Conservation (phyloP, 2,797 vertebrate genomes). For the Oceanodroma leucorhoa region DNA sequence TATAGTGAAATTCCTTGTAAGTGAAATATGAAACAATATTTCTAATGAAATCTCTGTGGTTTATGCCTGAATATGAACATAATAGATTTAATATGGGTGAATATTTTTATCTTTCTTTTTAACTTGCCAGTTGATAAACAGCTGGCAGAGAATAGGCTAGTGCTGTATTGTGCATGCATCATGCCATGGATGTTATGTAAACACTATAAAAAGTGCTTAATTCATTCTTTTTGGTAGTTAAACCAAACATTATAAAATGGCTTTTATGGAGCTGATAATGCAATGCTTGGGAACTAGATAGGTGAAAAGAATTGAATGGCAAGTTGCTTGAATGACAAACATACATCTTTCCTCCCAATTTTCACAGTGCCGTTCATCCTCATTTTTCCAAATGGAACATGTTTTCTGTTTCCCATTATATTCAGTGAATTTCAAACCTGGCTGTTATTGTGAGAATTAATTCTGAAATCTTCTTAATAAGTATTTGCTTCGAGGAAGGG, state of each 20-base stretch:
- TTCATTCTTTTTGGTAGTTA: neutral
- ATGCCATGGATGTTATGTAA: neutral
- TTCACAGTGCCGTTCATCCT: rapidly evolving
- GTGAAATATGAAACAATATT: neutral
- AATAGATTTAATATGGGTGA: neutral
- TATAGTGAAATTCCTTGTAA: neutral
- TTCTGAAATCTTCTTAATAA: neutral
- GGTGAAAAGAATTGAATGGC: neutral
- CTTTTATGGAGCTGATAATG: neutral
- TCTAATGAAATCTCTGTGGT: neutral
- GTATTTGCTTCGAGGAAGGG: neutral
- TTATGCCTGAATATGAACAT: neutral
- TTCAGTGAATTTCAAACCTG: neutral
- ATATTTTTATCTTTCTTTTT: neutral
- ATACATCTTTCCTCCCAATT: neutral
- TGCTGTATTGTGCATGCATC: neutral
- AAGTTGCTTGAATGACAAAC: neutral
- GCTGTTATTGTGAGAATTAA: neutral
- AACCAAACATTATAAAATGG: neutral
- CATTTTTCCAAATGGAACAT: neutral
- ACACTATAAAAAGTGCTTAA: neutral
- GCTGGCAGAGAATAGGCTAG: neutral
- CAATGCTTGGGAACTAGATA: neutral
- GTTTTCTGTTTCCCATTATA: neutral
- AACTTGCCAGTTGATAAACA: neutral